Conservation (phyloP, 2,797 vertebrate genomes). For the Acanthurus leucopareius region DNA sequence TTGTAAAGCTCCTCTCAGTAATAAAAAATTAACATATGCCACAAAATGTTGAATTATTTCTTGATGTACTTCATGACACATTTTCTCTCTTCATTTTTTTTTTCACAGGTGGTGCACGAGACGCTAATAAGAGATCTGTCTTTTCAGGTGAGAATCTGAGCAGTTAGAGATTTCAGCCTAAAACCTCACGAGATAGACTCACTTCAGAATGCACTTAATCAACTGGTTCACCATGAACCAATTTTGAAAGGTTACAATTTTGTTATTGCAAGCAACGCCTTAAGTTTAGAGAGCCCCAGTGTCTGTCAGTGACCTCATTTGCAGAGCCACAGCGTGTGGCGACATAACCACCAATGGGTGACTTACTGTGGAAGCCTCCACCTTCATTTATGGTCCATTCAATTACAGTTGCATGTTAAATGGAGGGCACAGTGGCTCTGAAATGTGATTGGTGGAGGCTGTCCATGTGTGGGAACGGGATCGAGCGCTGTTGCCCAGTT, state of each 20-base stretch:
- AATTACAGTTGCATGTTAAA: constrained; percentile 71
- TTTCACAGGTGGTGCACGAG: constrained; percentile 81
- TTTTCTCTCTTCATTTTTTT: constrained; percentile 22
- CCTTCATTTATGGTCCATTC: constrained; percentile 78
- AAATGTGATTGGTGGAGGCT: constrained; percentile 60
- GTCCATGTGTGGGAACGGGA: constrained; percentile 62
- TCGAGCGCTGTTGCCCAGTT: constrained; percentile 69
- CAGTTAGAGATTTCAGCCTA: not conserved
- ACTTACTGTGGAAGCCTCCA: constrained; percentile 64
- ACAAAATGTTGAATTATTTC: not conserved
- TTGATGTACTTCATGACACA: not conserved
- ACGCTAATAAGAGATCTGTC: constrained; percentile 85
- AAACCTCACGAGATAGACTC: not conserved
- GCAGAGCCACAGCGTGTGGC: constrained; percentile 56
- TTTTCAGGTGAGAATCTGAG: constrained; percentile 85
- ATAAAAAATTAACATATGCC: not conserved
- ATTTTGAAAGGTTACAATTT: not conserved
- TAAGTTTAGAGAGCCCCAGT: constrained; percentile 46
- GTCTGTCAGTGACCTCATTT: constrained; percentile 77
- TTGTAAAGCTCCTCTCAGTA: not conserved
- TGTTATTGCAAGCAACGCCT: constrained; percentile 45
- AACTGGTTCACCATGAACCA: constrained; percentile 18
- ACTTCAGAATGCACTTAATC: not conserved
- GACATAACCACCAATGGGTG: constrained; percentile 67
- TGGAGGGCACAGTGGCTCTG: constrained; percentile 60